Evolutionary conservation across 2,888 invertebrate species (phyloP).

Genomic region (Philereme vetulata): DNA sequence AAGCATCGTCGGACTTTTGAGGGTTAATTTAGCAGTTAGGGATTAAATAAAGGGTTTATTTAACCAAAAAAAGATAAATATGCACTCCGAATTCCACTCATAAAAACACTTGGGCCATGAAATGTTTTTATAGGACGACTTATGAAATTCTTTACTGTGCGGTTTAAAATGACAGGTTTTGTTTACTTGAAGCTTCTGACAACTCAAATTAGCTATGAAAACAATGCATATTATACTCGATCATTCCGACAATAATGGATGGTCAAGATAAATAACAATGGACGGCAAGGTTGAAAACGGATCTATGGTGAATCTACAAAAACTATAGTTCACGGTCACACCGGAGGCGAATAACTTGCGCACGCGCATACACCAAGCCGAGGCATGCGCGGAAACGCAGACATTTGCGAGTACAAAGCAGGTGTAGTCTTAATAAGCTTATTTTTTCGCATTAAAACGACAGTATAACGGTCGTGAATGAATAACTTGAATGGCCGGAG

Average conservation of each 20-base stretch:
- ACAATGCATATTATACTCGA: conserved; percentile 25
- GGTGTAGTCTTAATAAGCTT: conserved; percentile 66
- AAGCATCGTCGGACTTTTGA: neutral
- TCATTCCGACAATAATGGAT: conserved; percentile 25
- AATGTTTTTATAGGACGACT: conserved; percentile 31
- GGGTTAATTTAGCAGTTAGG: conserved; percentile 18
- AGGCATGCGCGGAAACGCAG: conserved; percentile 61
- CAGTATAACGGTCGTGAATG: conserved; percentile 61
- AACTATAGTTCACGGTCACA: conserved; percentile 72
- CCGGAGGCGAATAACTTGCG: conserved; percentile 22
- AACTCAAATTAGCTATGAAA: conserved; percentile 27
- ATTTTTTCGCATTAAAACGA: conserved; percentile 66
- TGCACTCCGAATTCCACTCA: conserved; percentile 19
- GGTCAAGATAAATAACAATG: conserved; percentile 27
- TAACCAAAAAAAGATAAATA: conserved; percentile 11
- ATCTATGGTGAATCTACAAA: conserved; percentile 68
- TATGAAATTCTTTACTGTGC: conserved; percentile 14
- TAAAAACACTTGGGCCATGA: conserved; percentile 9
- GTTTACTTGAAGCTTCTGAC: conserved; percentile 26
- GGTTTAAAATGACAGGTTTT: conserved; percentile 23
- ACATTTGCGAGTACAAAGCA: conserved; percentile 67
- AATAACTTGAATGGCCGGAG: conserved; percentile 56
- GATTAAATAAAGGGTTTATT: conserved; percentile 11
- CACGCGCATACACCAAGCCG: conserved; percentile 13
- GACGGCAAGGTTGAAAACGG: conserved; percentile 63